Conservation (phyloP, 2,888 invertebrate genomes). For the Drosophila stalkeri region DNA sequence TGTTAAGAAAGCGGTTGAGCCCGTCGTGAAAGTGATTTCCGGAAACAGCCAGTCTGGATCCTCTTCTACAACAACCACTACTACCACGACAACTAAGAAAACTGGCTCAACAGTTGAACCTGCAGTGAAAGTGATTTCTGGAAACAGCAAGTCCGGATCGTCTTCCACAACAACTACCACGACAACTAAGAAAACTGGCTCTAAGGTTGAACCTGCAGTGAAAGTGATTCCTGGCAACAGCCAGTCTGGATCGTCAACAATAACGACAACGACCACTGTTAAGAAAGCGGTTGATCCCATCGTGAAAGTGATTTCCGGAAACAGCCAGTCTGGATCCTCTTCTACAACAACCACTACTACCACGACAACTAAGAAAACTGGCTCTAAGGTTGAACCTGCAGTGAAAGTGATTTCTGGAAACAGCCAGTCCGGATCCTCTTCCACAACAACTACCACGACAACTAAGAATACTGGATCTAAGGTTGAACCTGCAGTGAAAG, state of each 20-base stretch:
- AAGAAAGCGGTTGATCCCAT: not conserved
- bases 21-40: too few species aligned
- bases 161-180: not conserved
- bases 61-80: not conserved
- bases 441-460: slow-evolving; percentile 12
- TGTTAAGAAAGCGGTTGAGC: too few species aligned
- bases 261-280: not conserved
- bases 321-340: not conserved
- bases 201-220: not conserved
- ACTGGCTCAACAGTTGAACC: not conserved
- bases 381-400: not conserved
- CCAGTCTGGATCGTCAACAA: not conserved
- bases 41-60: slow-evolving; percentile 1
- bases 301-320: not conserved
- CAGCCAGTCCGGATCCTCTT: not conserved
- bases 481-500: not conserved
- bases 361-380: not conserved
- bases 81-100: not conserved
- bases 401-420: not conserved
- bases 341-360: not conserved
- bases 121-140: not conserved
- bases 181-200: not conserved
- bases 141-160: not conserved
- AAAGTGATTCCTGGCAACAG: not conserved
- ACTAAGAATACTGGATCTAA: not conserved